Conservation (phyloP, 2,113 vertebrate species). For the Notechis scutatus region DNA sequence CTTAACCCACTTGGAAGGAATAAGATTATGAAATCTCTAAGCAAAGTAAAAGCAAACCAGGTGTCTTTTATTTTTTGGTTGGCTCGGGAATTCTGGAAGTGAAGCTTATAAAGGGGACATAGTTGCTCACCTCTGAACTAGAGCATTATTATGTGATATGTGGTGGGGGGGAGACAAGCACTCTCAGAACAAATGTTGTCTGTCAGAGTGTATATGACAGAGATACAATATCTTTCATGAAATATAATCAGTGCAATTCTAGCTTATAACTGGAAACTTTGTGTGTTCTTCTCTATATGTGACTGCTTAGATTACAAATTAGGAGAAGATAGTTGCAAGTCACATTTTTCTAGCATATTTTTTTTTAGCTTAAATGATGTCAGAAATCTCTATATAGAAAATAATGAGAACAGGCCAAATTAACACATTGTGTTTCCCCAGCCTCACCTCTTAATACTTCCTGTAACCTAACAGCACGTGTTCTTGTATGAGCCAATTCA, state of each 20-base stretch:
- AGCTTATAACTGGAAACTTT: neutral
- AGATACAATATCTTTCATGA: neutral
- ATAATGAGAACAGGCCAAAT: neutral
- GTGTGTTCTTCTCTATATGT: neutral
- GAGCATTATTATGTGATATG: neutral
- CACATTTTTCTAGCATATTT: neutral
- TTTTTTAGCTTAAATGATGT: neutral
- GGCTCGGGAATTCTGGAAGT: neutral
- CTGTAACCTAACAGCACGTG: neutral
- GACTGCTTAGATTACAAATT: neutral
- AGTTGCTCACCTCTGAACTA: neutral
- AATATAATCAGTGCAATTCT: neutral
- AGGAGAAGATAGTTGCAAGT: neutral
- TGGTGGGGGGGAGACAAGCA: neutral
- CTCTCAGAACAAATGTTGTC: neutral
- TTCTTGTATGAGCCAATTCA: neutral
- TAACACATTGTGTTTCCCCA: neutral
- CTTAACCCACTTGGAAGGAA: neutral
- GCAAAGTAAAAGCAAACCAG: neutral
- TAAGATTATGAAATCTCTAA: neutral
- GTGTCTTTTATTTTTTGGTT: neutral
- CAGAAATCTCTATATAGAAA: neutral
- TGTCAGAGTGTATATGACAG: neutral
- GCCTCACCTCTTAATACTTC: neutral
- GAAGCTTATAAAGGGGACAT: neutral